These are phyloP conservation scores for Sarcophaga caerulescens DNA, from an alignment of 2,888 invertebrate species.

Conservation along the genomic window DNA sequence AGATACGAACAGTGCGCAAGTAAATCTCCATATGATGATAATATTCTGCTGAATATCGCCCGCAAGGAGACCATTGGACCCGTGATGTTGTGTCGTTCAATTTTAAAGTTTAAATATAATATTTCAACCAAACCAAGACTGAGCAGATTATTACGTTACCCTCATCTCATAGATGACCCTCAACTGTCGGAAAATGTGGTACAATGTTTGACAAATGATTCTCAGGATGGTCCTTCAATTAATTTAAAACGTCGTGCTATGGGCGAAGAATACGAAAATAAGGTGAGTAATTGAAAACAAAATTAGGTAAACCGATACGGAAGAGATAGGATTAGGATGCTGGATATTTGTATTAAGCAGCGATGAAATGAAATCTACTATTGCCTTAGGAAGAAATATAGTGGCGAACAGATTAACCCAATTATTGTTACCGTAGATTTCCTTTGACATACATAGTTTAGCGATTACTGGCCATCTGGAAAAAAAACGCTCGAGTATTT, in stretches of 20 bases:
- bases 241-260: slow-evolving; percentile 90
- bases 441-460: too few species aligned
- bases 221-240: slow-evolving; percentile 90
- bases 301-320: too few species aligned
- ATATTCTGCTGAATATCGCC: slow-evolving; percentile 75
- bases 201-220: slow-evolving; percentile 90
- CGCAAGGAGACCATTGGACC: slow-evolving; percentile 75
- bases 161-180: slow-evolving; percentile 76
- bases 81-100: slow-evolving; percentile 74
- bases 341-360: too few species aligned
- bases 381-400: too few species aligned
- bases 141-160: slow-evolving; percentile 76
- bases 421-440: too few species aligned
- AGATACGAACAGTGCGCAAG: slow-evolving; percentile 73
- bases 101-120: slow-evolving; percentile 77
- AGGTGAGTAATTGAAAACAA: slow-evolving; percentile 74
- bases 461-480: too few species aligned
- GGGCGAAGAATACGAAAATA: slow-evolving; percentile 93
- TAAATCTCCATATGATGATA: slow-evolving; percentile 50
- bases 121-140: slow-evolving; percentile 73
- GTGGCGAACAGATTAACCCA: too few species aligned
- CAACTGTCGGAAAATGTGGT: slow-evolving; percentile 77
- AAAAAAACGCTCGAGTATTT: too few species aligned
- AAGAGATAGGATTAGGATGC: too few species aligned
- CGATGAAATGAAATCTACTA: too few species aligned